Evolutionary conservation across 2,888 invertebrate species (phyloP).

Genomic region (Mythimna ferrago): DNA sequence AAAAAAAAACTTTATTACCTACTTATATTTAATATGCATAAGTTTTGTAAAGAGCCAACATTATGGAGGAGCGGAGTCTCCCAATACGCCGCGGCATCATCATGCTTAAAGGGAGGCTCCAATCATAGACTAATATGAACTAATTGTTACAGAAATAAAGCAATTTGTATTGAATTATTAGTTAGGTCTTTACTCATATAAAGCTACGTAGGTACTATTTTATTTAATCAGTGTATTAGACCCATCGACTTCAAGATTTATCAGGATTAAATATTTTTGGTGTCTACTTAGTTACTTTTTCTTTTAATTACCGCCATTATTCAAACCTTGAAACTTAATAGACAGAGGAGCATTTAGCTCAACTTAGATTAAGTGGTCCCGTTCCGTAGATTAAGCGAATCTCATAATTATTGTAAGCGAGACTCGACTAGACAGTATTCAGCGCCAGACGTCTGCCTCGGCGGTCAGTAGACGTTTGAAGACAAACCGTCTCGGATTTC

Average conservation of each 20-base stretch:
- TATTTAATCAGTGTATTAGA: too few species aligned
- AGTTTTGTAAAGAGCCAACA: too few species aligned
- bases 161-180: too few species aligned
- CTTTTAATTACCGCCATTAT: conserved; percentile 20
- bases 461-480: conserved; percentile 40
- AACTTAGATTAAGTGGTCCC: conserved; percentile 27
- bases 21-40: too few species aligned
- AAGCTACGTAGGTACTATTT: too few species aligned
- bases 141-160: too few species aligned
- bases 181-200: too few species aligned
- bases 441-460: conserved; percentile 55
- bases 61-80: too few species aligned
- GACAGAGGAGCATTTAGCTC: conserved; percentile 10
- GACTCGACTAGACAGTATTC: conserved; percentile 32
- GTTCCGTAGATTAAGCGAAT: conserved; percentile 43
- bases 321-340: conserved; percentile 31
- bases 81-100: too few species aligned
- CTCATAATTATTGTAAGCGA: conserved; percentile 46
- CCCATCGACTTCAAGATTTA: background rate
- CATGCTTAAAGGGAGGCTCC: too few species aligned
- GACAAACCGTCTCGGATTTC: conserved; percentile 60
- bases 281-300: conserved; percentile 5
- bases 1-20: too few species aligned
- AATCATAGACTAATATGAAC: too few species aligned
- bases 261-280: background rate